Conservation (phyloP, 2,797 vertebrate species). For the Euphonia xanthogaster region DNA sequence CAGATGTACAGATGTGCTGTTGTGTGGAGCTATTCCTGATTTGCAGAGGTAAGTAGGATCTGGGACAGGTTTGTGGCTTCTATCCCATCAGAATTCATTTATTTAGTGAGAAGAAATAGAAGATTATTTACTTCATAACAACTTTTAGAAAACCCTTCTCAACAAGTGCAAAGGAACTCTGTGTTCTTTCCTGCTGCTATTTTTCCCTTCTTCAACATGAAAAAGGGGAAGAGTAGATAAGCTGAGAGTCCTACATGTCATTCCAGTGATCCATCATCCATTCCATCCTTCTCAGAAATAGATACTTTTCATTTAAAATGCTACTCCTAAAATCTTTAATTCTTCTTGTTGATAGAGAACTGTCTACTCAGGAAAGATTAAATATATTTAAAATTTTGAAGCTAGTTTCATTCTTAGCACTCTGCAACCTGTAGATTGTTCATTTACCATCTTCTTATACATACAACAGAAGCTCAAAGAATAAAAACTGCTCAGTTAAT, state of each 20-base stretch:
- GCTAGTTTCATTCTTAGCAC: neutral
- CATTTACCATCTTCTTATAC: neutral
- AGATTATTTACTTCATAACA: neutral
- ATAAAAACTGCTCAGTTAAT: neutral
- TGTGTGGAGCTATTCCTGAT: neutral
- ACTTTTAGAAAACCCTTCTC: neutral
- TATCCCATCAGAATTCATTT: neutral
- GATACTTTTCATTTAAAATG: neutral
- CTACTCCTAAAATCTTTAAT: neutral
- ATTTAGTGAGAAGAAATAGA: neutral
- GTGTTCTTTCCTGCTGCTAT: neutral
- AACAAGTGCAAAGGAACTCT: neutral
- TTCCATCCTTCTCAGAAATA: neutral
- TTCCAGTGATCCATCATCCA: neutral
- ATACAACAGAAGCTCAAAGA: neutral
- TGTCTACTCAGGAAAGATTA: neutral
- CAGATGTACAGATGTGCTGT: neutral
- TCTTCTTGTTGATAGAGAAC: neutral
- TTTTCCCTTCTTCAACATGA: neutral
- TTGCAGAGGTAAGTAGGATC: neutral
- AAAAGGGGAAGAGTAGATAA: neutral
- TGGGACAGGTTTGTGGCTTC: neutral
- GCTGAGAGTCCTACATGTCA: neutral
- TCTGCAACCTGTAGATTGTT: neutral
- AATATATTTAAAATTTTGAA: neutral